phyloP scores from a whole-genome alignment of 2,113 vertebrate genomes.

The Eretmodus cyanostictus region DNA sequence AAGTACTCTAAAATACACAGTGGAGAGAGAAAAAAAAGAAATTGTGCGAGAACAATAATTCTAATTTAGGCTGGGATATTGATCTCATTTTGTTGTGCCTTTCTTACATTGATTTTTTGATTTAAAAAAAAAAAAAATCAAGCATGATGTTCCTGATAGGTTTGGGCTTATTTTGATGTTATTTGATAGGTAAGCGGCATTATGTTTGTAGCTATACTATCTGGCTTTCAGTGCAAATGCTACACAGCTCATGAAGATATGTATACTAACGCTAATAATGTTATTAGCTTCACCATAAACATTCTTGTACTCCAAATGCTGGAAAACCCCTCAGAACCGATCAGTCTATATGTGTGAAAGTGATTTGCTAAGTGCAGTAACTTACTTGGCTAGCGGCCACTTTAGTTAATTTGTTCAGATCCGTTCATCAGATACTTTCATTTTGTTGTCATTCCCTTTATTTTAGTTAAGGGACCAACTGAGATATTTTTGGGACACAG shows the following conservation, averaged over 20 bases:
- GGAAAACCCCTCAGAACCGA: constrained; percentile 1
- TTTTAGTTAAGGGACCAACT: constrained; percentile 71
- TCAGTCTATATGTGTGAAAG: constrained; percentile 24
- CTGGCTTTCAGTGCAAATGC: constrained; percentile 40
- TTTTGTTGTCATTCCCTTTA: constrained; percentile 21
- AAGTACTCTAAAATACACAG: neutral
- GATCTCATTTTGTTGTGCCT: constrained; percentile 67
- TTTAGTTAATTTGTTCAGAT: constrained; percentile 4
- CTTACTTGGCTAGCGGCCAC: constrained; percentile 12
- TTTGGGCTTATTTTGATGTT: constrained; percentile 31
- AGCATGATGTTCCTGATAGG: constrained; percentile 40
- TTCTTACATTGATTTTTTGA: constrained; percentile 51
- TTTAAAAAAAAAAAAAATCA: constrained; percentile 13
- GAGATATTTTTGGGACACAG: constrained; percentile 54
- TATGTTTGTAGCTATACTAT: constrained; percentile 40
- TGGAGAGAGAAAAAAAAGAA: neutral
- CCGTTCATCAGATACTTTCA: constrained; percentile 6
- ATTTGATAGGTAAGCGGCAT: constrained; percentile 23
- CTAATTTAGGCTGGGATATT: constrained; percentile 23
- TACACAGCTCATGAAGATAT: constrained; percentile 19
- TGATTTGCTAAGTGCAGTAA: constrained; percentile 48
- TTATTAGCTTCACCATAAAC: constrained; percentile 26
- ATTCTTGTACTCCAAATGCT: constrained; percentile 15
- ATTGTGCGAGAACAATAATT: constrained; percentile 13
- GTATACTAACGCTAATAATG: neutral